Base-by-base conservation (phyloP, 2,113 vertebrate genomes). In the Catharus bicknelli region DNA sequence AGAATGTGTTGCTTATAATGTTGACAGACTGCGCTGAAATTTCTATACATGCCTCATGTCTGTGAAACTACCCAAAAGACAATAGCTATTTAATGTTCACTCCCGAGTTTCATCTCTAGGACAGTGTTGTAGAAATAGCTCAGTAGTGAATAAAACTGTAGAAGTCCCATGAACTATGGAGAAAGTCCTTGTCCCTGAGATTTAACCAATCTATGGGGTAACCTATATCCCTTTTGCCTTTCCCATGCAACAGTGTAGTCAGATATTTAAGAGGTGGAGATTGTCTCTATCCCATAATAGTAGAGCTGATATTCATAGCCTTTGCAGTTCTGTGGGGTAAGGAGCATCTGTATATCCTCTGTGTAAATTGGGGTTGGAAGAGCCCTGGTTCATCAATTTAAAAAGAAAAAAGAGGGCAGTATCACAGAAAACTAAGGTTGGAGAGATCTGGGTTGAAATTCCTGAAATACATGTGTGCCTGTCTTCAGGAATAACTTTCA, bases 31-130 rank as follows among this genome's bases (percentile, higher is more conserved):
- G 40, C 67, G 5, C 5, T 29, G 69, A 4, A 22, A 30, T 68
- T 76, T 45, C 29, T 59, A 0, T 40, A 3, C 1, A 0, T 5
- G 1, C 16, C 4, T 70, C 2, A 6, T 43, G 22, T 36, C 13
- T 59, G 19, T 55, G 63, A 80, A 86, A 30, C 32, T 80, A 27
- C 16, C 12, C 15, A 36, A 42, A 68, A 59, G 42, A 69, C 4
- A 16, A 4, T 7, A 66, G 29, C 16, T 66, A 5, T 45, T 83
- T 86, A 58, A 23, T 80, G 40, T 20, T 66, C 10, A 14, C 9
- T 85, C 14, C 30, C 66, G 21, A 38, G 3, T 57, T 84, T 88
- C 30, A 27, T 29, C 26, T 67, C 17, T 54, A 36, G 57, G 26
- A 61, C 8, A 29, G 25, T 70, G 26, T 61, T 67, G 27, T 40